Evolutionary conservation across 2,888 invertebrate species (phyloP), one percentile per base, ranked within the genome.

Genomic region (Autographa pulchrina): DNA sequence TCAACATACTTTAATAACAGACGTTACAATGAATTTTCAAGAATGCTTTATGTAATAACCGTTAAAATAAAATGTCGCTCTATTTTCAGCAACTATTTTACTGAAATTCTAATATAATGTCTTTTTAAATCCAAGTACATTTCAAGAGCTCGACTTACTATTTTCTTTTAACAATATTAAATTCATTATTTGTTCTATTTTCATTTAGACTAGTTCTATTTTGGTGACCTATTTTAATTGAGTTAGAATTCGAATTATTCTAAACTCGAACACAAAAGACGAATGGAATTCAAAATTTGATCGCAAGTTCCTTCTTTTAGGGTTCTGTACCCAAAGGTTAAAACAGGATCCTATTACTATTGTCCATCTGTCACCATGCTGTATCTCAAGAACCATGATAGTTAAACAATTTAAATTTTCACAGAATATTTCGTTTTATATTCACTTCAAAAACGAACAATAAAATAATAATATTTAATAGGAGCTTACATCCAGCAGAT

Each of bases 81-180:
- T 62, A 66, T 11, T 66, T 68, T 70, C 68, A 80, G 64, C 60
- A 63, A 41, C 41, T 65, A 56, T 43, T 69, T 65, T 60, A 78
- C 63, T 66, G 35, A 79, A 72, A 43, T 79, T 72, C 41, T 56
- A 52, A 64, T 62, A 54, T 3, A 52, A 66, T 62, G 56, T 7
- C 60, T 75, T 67, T 67, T 75, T 62, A 67, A 31, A 61, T 48
- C 58, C 62, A 75, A 68, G 52, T 54, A 31, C 31, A 65, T 78
- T 76, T 69, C 72, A 80, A 80, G 69, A 65, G 62, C 41, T 38
- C 16, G 48, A 63, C 31, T 31, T 68, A 62, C 65, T 31, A 35
- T 7, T 62, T 60, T 62, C 62, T 62, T 48, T 62, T 67, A 48
- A 16, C 25, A 6, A 48, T 48, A 18, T 41, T 25, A 61, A 61